These are phyloP conservation scores for Acronicta alni DNA, from an alignment of 2,888 invertebrate species.

Conservation along the genomic window DNA sequence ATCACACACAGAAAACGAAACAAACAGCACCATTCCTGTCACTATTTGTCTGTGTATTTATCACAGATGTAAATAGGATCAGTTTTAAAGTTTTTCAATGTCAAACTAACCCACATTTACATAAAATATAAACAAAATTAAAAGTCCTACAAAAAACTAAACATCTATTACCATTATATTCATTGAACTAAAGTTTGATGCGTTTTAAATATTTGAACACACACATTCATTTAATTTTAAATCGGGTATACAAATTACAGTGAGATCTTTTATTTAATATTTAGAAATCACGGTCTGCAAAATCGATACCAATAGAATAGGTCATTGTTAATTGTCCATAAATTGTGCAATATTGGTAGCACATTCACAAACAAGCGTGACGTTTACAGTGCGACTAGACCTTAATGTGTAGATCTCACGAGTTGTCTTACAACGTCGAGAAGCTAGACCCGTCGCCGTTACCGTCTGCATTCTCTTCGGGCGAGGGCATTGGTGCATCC, in stretches of 20 bases:
- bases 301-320: not conserved
- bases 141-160: not conserved
- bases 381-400: constrained; percentile 1
- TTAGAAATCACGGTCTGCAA: constrained; percentile 1
- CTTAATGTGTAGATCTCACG: not conserved
- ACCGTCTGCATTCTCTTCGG: constrained; percentile 17
- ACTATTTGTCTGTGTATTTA: constrained; percentile 16
- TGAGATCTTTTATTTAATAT: constrained; percentile 16
- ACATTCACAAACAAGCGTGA: not conserved
- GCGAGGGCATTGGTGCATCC: constrained; percentile 91
- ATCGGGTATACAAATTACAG: constrained; percentile 6
- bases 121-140: constrained; percentile 1
- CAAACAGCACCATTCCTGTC: not conserved
- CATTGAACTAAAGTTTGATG: not conserved
- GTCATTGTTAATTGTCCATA: constrained; percentile 4
- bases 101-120: not conserved
- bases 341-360: constrained; percentile 34
- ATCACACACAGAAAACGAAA: constrained; percentile 18
- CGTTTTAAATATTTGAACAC: constrained; percentile 2
- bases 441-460: not conserved
- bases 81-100: not conserved
- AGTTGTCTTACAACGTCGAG: constrained; percentile 4
- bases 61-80: constrained; percentile 24
- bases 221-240: not conserved
- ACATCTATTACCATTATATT: no score